A percentile compares a stretch with the other conserved stretches of the same genome.
These are phyloP conservation scores for Crotalus helleri DNA, from an alignment of 2,113 vertebrate species.

Conservation along the genomic window DNA sequence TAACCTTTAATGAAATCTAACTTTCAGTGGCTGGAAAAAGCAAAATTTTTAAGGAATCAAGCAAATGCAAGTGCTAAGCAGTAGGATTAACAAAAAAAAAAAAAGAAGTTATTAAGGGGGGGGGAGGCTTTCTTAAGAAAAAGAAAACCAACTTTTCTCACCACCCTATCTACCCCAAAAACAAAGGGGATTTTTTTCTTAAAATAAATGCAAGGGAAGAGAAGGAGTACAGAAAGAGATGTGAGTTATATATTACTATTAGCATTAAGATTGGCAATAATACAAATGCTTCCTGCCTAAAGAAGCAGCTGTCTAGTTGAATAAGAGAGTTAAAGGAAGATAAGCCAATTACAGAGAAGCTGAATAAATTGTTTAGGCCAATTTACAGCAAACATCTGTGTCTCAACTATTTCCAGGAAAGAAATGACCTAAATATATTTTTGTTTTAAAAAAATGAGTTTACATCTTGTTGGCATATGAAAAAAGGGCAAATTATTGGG, in stretches of 20 bases:
- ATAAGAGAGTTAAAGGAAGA: background rate
- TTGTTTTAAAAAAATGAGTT: background rate
- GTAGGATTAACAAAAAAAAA: background rate
- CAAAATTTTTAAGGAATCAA: constrained; percentile 2
- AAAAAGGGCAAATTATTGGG: background rate
- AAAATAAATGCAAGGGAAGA: background rate
- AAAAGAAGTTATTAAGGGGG: background rate
- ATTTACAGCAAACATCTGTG: background rate
- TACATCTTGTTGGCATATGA: background rate
- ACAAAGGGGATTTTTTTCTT: background rate
- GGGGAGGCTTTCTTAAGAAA: background rate
- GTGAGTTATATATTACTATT: background rate
- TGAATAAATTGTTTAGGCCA: background rate
- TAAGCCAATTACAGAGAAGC: background rate
- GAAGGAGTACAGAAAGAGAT: background rate
- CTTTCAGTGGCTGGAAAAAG: background rate
- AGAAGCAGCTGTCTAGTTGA: background rate
- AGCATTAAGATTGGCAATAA: background rate
- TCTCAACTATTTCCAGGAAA: background rate
- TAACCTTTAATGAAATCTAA: background rate
- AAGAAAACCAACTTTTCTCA: background rate
- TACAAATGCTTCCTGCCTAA: background rate
- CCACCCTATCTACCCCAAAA: background rate
- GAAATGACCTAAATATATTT: background rate
- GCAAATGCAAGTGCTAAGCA: background rate